Evolutionary conservation across 2,797 vertebrate species (phyloP), one percentile per base, ranked within the genome.

Genomic region (Cuniculus paca): DNA sequence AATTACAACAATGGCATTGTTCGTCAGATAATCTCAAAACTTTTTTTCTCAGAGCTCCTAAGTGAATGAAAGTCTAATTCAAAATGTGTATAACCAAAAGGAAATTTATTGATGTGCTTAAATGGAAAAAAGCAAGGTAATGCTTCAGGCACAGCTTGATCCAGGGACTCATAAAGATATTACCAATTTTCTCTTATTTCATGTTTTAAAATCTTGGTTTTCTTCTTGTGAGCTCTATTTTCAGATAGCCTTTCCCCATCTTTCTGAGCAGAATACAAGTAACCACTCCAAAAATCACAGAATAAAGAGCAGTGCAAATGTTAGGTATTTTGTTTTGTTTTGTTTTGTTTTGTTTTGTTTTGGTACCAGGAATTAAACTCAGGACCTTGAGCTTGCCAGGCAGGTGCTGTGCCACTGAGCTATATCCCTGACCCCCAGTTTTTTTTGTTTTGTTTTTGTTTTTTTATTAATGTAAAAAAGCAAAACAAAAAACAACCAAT

Each of bases 111-210:
- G 83, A 39, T 28, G 88, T 24, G n/a, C 34, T 54, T 92, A 86
- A 89, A 42, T 80, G 4, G n/a, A 77, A 88, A 65, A 48, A 28
- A 80, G 16, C 10, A 17, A n/a, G 11, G 0, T 31, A 68, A 39
- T 83, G 42, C 36, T 97, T 91, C 83, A 94, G 83, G 39, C 52
- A 88, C 5, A 68, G 19, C 45, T 96, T 97, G 72, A 88, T 96
- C 28, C 65, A 83, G 77, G 20, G 52, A 0, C 52, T 95, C 87
- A 95, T 34, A 74, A 74, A 84, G 50, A 52, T 91, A 52, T 68
- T 86, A 94, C 72, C 52, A 88, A 63, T 75, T 92, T 97, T 68
- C n/a, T 91, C 54, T 91, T 68, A 68, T 77, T 52, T 10, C 12
- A 0, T 79, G 45, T 63, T 60, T 50, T 19, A 34, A 5, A 34